Base-by-base conservation (phyloP, 2,888 invertebrate genomes). In the Pediacus dermestoides region DNA sequence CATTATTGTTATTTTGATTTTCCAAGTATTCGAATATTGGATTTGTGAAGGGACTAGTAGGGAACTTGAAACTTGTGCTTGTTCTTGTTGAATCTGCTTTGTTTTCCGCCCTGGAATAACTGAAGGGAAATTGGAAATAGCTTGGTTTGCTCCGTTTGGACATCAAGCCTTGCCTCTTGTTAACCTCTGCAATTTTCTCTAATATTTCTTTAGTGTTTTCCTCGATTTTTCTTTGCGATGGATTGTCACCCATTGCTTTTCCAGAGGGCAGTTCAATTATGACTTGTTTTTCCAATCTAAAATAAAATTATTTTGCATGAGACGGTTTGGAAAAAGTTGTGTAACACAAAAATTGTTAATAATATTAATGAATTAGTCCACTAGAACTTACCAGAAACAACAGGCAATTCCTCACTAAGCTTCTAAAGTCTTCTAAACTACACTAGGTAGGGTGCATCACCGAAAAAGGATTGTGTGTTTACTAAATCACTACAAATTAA, bases 101-200 rank as follows among this genome's bases (percentile, higher is more conserved):
- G 7, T 42, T 39, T 25, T 57, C 48, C 2, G 55, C 48, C 34
- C 53, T 52, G 11, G 55, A 53, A 30, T 57, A 58, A 30, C 57
- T 58, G 25, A 54, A 52, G 2, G 58, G 57, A 16, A 60, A 56
- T 28, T 55, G 54, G 39, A 56, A 54, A 34, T 56, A 57, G 12
- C 32, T 47, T 16, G 54, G 55, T 42, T 52, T 57, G 14, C 49
- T 39, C 34, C 50, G 55, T 37, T 52, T 59, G 22, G 48, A 46
- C 10, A 45, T 44, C 13, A 23, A 70, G 62, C 66, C 73, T 66
- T 56, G 70, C 58, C 70, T 69, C 28, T 71, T 68, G 52, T 79
- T 79, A 2, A 78, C 68, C 39, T 68, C 66, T 52, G 70, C 72
- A 42, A 78, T 78, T 64, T 76, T 77, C 22, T 74, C 70, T 15